Conservation (phyloP, 2,888 invertebrate genomes). For the Oscheius sp. region DNA sequence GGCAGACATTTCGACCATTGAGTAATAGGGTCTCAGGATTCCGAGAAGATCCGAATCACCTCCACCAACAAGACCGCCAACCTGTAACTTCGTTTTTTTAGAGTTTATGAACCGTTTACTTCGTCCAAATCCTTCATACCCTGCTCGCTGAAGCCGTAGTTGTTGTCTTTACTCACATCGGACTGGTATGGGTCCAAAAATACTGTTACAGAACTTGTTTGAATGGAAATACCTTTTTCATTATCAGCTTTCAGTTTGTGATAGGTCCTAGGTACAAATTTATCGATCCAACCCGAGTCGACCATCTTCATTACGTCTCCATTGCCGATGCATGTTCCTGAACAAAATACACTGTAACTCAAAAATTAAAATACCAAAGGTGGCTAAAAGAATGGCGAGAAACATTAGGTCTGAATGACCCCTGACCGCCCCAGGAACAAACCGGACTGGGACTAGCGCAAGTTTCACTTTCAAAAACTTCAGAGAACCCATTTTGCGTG, state of each 20-base stretch:
- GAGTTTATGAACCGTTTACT: slow-evolving; percentile 36
- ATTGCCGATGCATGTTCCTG: slow-evolving; percentile 1
- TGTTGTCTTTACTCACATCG: slow-evolving; percentile 57
- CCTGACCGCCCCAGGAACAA: not conserved
- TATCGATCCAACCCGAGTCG: slow-evolving; percentile 62
- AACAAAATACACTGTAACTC: not conserved
- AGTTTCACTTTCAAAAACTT: slow-evolving; percentile 8
- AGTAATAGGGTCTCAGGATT: slow-evolving; percentile 67
- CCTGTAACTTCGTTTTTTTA: slow-evolving; percentile 36
- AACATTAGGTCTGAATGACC: slow-evolving; percentile 9
- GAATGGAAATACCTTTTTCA: not conserved
- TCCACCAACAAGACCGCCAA: slow-evolving; percentile 64
- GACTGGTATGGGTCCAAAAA: slow-evolving; percentile 39
- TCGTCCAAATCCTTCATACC: slow-evolving; percentile 68
- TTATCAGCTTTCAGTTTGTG: slow-evolving; percentile 38
- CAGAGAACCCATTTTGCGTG: not conserved
- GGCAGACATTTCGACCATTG: slow-evolving; percentile 69
- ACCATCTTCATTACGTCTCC: slow-evolving; percentile 62
- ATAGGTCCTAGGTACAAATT: slow-evolving; percentile 60
- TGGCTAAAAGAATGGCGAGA: not conserved
- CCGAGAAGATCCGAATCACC: slow-evolving; percentile 63
- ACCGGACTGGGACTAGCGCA: slow-evolving; percentile 15
- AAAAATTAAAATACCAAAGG: not conserved
- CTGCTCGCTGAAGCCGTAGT: slow-evolving; percentile 64
- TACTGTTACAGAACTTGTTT: not conserved